Evolutionary conservation across 2,113 vertebrate genomes (phyloP).

Genomic region (Pica pica): DNA sequence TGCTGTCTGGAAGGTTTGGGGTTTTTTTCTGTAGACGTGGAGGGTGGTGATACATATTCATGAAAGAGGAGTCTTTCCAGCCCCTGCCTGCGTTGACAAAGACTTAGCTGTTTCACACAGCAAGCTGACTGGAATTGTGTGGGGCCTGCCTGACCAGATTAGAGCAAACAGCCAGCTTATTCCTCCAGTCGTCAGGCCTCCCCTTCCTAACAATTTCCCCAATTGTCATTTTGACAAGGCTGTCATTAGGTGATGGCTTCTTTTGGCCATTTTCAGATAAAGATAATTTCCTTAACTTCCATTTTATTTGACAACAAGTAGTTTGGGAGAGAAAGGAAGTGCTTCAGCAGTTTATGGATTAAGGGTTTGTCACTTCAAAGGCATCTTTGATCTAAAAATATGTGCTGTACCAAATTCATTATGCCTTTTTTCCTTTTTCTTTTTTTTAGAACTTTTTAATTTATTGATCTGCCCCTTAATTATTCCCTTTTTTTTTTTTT

Average conservation of each 20-base stretch:
- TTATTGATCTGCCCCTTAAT: slow-evolving; percentile 72
- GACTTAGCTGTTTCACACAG: slow-evolving; percentile 76
- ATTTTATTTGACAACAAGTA: slow-evolving; percentile 80
- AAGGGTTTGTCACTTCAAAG: slow-evolving; percentile 80
- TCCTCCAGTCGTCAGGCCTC: slow-evolving; percentile 65
- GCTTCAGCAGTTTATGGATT: slow-evolving; percentile 72
- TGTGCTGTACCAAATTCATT: slow-evolving; percentile 83
- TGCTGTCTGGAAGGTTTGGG: slow-evolving; percentile 34
- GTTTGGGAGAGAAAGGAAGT: slow-evolving; percentile 74
- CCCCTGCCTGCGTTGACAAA: slow-evolving; percentile 71
- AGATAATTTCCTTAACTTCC: slow-evolving; percentile 81
- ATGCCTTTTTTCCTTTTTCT: slow-evolving; percentile 35
- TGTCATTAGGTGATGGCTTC: slow-evolving; percentile 81
- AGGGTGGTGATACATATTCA: slow-evolving; percentile 78
- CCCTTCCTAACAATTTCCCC: slow-evolving; percentile 75
- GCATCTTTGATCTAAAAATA: slow-evolving; percentile 83
- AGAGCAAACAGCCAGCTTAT: slow-evolving; percentile 71
- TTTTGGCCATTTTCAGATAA: slow-evolving; percentile 79
- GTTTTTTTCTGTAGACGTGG: slow-evolving; percentile 20
- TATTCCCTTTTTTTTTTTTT: slow-evolving; percentile 57
- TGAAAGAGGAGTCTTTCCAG: slow-evolving; percentile 68
- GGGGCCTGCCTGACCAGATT: slow-evolving; percentile 72
- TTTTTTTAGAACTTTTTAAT: slow-evolving; percentile 65
- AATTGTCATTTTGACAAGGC: slow-evolving; percentile 79
- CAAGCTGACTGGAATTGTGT: slow-evolving; percentile 71